These are phyloP conservation scores for Choloepus hoffmanni DNA, from an alignment of 2,113 vertebrate species.

Conservation along the genomic window DNA sequence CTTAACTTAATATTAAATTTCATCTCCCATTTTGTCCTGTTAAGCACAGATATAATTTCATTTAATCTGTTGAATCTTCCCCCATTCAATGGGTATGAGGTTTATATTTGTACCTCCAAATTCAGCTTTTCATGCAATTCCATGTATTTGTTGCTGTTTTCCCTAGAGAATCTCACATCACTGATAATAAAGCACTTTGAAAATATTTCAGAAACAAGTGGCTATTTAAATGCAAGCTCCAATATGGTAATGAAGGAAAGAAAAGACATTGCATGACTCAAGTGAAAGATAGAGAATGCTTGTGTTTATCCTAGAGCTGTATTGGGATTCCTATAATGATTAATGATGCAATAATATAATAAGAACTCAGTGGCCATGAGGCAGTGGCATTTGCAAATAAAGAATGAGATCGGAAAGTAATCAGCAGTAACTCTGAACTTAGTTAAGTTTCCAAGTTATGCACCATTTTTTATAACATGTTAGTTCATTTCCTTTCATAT, in stretches of 20 bases:
- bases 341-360: slow-evolving; percentile 82
- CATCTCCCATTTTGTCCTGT: not conserved
- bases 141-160: slow-evolving; percentile 18
- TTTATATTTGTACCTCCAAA: not conserved
- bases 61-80: not conserved
- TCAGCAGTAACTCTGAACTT: slow-evolving; percentile 76
- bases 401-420: slow-evolving; percentile 81
- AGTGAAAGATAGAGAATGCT: slow-evolving; percentile 65
- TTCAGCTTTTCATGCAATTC: not conserved
- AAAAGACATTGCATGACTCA: slow-evolving; percentile 37
- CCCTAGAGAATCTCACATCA: slow-evolving; percentile 18
- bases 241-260: slow-evolving; percentile 63
- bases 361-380: slow-evolving; percentile 83
- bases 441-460: slow-evolving; percentile 78
- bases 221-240: slow-evolving; percentile 72
- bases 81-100: not conserved
- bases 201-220: slow-evolving; percentile 70
- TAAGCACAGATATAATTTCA: slow-evolving; percentile 20
- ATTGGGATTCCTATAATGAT: slow-evolving; percentile 78
- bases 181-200: slow-evolving; percentile 53
- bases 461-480: slow-evolving; percentile 76
- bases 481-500: slow-evolving; percentile 81
- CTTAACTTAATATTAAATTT: slow-evolving; percentile 40
- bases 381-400: slow-evolving; percentile 83
- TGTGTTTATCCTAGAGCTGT: slow-evolving; percentile 69